Evolutionary conservation across 2,888 invertebrate genomes (phyloP), one percentile per base, ranked within the genome.

Genomic region (Drosophila melanocephala): DNA sequence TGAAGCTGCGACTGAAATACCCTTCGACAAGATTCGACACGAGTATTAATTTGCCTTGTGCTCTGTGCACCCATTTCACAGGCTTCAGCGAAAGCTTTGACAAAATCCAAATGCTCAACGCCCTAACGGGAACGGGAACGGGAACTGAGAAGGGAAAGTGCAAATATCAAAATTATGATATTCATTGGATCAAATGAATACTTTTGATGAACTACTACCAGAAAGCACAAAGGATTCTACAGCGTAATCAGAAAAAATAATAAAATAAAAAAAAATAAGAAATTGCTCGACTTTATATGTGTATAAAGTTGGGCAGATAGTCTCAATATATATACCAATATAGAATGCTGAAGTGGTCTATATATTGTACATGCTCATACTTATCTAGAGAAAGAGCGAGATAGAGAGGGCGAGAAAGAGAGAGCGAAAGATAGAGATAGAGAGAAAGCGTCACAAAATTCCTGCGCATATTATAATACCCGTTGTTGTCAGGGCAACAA

Each of bases 401-500:
- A 14, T 5, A 35, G 35, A 35, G 5, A 14, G 5, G 14, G 14
- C 4, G 12, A 12, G 33, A 33, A 12, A 33, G 1, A 44, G 12
- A 44, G 4, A 22, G 6, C 3, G 22, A n/a, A 4, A 2, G 5
- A n/a, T 3, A 44, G 22, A 22, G 14, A 14, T 6, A 3, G 22
- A 4, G 22, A 22, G 22, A 5, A 16, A 26, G 16, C 16, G 61
- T 37, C 30, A 33, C 61, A 35, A 32, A 32, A 26, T 26, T 26
- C 26, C 10, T 57, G 33, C 33, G 16, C 33, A 22, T 42, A 30
- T 58, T 22, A 14, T 28, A 58, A 58, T 69, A 51, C 58, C 58
- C 50, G 47, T 47, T 47, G 47, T 16, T 26, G 47, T 26, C 16
- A 47, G 47, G 47, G 22, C 9, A 47, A 47, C 22, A 9, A 44